A percentile compares a stretch with the other conserved stretches of the same genome.
Evolutionary conservation across 2,888 invertebrate species (phyloP).

Genomic region (Dynastes hyllus): DNA sequence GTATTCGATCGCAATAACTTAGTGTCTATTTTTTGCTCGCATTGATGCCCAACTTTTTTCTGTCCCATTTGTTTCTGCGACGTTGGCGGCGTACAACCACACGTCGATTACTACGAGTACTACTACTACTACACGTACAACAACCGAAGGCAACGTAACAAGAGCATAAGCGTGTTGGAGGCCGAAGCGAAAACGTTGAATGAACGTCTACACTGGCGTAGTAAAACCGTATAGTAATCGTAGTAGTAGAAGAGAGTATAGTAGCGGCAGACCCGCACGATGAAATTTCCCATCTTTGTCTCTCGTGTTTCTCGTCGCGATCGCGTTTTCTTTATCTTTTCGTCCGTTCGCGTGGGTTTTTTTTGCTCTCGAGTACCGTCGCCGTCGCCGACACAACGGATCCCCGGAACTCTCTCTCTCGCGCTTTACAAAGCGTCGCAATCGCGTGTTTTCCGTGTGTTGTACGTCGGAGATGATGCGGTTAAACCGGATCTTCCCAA

Average conservation of each 20-base stretch:
- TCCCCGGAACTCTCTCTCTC: constrained; percentile 30
- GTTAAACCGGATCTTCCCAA: constrained; percentile 54
- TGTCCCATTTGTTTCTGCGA: constrained; percentile 18
- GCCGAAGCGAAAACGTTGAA: constrained; percentile 33
- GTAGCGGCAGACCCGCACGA: constrained; percentile 15
- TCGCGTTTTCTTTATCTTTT: constrained; percentile 34
- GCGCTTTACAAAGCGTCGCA: constrained; percentile 29
- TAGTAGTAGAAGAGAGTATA: constrained; percentile 29
- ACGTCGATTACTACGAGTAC: constrained; percentile 22
- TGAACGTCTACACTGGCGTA: constrained; percentile 44
- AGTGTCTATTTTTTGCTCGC: too few relatives aligned
- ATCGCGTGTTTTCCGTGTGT: constrained; percentile 44
- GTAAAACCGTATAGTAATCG: constrained; percentile 32
- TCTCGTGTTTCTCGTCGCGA: neutral
- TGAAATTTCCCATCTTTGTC: constrained; percentile 20
- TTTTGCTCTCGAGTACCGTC: constrained; percentile 21
- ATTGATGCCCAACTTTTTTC: neutral
- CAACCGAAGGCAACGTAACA: neutral
- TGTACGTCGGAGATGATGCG: constrained; percentile 46
- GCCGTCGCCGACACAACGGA: constrained; percentile 30
- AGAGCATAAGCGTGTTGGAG: constrained; percentile 35
- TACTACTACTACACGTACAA: neutral
- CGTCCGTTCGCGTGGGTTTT: constrained; percentile 32
- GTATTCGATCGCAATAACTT: too few relatives aligned
- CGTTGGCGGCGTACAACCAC: neutral